A percentile compares a stretch with the other conserved stretches of the same genome.
phyloP scores from a whole-genome alignment of 1,140 invertebrate genomes.

The Hestina assimilis region DNA sequence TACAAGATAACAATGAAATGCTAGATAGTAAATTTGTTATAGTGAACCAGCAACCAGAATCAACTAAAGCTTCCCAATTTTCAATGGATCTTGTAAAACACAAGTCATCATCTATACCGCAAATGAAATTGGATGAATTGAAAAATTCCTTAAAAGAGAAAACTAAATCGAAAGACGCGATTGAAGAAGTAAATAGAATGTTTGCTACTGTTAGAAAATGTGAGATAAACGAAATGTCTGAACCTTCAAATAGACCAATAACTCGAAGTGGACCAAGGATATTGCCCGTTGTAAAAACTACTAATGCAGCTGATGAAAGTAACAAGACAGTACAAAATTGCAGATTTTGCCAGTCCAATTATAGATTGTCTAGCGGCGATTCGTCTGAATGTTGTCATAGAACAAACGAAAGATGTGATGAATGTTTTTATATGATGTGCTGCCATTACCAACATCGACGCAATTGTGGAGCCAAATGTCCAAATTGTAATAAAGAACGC shows the following conservation, averaged over 20 bases:
- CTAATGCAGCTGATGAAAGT: not conserved
- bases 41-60: slow-evolving; percentile 42
- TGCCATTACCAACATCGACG: slow-evolving; percentile 32
- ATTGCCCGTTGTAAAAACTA: slow-evolving; percentile 61
- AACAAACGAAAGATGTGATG: slow-evolving; percentile 2
- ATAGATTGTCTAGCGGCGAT: slow-evolving; percentile 56
- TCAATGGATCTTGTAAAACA: slow-evolving; percentile 46
- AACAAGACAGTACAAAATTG: slow-evolving; percentile 12
- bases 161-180: slow-evolving; percentile 57
- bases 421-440: slow-evolving; percentile 34
- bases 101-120: slow-evolving; percentile 67
- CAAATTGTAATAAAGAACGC: slow-evolving; percentile 21
- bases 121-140: slow-evolving; percentile 66
- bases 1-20: slow-evolving; percentile 30
- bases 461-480: slow-evolving; percentile 24
- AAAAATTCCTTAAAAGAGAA: slow-evolving; percentile 60
- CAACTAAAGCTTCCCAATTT: slow-evolving; percentile 15
- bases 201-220: slow-evolving; percentile 55
- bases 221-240: slow-evolving; percentile 19
- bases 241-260: slow-evolving; percentile 46
- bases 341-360: slow-evolving; percentile 43
- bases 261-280: slow-evolving; percentile 57
- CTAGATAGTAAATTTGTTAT: slow-evolving; percentile 40
- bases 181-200: slow-evolving; percentile 67
- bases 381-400: slow-evolving; percentile 36